Evolutionary conservation across 2,888 invertebrate genomes (phyloP).

Genomic region (Phrixothrix hirtus): DNA sequence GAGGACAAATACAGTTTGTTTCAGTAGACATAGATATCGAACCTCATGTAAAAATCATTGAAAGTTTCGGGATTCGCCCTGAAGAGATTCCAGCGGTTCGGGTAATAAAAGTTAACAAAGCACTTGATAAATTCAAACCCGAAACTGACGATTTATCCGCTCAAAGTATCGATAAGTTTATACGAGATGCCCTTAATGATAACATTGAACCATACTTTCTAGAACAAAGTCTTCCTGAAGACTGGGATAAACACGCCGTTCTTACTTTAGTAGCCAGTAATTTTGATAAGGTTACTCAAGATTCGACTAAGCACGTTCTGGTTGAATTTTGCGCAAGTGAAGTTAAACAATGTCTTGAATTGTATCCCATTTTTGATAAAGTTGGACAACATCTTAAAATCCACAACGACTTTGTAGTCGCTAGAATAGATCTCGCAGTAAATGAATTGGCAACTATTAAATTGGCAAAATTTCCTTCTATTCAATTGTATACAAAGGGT

Average conservation of each 20-base stretch:
- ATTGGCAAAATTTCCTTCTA: constrained; percentile 91
- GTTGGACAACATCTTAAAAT: constrained; percentile 82
- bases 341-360: constrained; percentile 98
- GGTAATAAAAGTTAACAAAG: not conserved
- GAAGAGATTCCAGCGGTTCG: not conserved
- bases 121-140: constrained; percentile 67
- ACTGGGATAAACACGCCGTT: constrained; percentile 95
- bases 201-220: constrained; percentile 94
- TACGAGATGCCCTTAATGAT: constrained; percentile 86
- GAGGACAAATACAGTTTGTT: constrained; percentile 91
- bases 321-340: constrained; percentile 99
- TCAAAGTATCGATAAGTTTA: constrained; percentile 77
- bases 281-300: constrained; percentile 90
- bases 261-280: constrained; percentile 92
- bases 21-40: constrained; percentile 93
- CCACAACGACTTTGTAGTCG: constrained; percentile 80
- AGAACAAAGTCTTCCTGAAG: constrained; percentile 90
- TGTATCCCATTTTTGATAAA: constrained; percentile 95
- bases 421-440: constrained; percentile 97
- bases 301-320: constrained; percentile 86
- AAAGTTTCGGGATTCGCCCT: constrained; percentile 51
- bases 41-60: constrained; percentile 95
- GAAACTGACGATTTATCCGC: constrained; percentile 68
- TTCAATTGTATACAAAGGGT: constrained; percentile 90
- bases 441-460: constrained; percentile 97